These are phyloP conservation scores for Poeciliopsis turneri DNA, from an alignment of 2,797 vertebrate species.

Conservation along the genomic window DNA sequence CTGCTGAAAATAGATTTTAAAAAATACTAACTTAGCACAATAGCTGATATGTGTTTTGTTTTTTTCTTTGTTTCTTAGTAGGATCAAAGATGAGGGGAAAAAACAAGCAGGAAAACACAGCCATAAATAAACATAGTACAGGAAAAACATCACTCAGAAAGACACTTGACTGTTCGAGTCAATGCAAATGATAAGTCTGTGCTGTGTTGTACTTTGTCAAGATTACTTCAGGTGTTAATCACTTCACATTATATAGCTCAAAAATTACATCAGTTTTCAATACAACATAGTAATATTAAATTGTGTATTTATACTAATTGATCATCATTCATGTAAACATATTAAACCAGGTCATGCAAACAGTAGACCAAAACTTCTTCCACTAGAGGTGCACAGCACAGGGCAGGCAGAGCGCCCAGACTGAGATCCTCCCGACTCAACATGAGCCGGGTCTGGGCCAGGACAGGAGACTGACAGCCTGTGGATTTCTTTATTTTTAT, in stretches of 20 bases:
- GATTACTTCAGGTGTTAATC: slow-evolving; percentile 78
- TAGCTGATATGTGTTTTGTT: slow-evolving; percentile 31
- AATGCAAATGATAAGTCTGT: slow-evolving; percentile 70
- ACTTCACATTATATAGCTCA: slow-evolving; percentile 82
- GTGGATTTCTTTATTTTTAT: not conserved
- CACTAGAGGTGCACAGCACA: slow-evolving; percentile 82
- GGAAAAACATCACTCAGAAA: slow-evolving; percentile 53
- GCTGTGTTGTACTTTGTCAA: slow-evolving; percentile 72
- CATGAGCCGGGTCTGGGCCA: slow-evolving; percentile 25
- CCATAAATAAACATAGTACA: slow-evolving; percentile 53
- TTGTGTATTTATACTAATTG: slow-evolving; percentile 77
- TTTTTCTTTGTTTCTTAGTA: slow-evolving; percentile 12
- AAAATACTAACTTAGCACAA: slow-evolving; percentile 13
- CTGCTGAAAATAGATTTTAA: not conserved
- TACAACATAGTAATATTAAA: slow-evolving; percentile 79
- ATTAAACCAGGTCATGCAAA: slow-evolving; percentile 87
- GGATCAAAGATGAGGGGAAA: slow-evolving; percentile 18
- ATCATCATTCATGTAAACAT: slow-evolving; percentile 86
- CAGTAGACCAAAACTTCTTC: slow-evolving; percentile 83
- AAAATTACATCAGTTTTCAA: slow-evolving; percentile 76
- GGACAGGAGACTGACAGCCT: slow-evolving; percentile 27
- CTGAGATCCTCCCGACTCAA: slow-evolving; percentile 68
- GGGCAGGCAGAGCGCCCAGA: slow-evolving; percentile 74
- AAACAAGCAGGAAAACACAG: slow-evolving; percentile 29
- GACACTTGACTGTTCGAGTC: slow-evolving; percentile 58